Evolutionary conservation across 2,888 invertebrate genomes (phyloP), one percentile per base, ranked within the genome.

Genomic region (Nemotelus pantherinus): DNA sequence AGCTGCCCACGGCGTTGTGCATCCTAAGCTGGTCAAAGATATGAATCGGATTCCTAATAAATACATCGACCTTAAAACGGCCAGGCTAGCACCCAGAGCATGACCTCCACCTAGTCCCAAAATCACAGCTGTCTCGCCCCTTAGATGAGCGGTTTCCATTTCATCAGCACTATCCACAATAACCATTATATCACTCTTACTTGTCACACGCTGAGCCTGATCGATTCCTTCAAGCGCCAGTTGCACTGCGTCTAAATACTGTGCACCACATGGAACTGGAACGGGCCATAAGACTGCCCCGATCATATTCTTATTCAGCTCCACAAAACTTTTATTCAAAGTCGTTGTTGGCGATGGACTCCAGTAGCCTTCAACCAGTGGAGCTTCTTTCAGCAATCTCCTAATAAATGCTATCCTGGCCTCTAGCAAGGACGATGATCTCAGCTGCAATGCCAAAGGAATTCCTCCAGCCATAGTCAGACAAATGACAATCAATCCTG

Each of bases 51-150:
- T 91, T 6, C 92, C 92, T 3, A 92, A 85, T 72, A 90, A 87
- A 84, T 92, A 91, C 83, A 92, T 91, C 83, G 91, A 91, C 25
- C 92, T 87, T 3, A 93, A 87, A 2, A 91, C 91, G 2, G 90
- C 91, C 82, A 93, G 87, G 77, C 92, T 92, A 76, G 91, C 91
- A 78, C 92, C 92, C 64, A 93, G 89, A 25, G 90, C 89, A 84
- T 93, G 92, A 0, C 92, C 92, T 5, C 92, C 92, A 81, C 92
- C 91, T 50, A 93, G 87, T 2, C 87, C 92, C 76, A 92, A 88
- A 63, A 93, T 84, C 80, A 91, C 90, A 0, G 90, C 92, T 3
- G 92, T 89, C 80, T 90, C 89, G 0, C 90, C 90, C 0, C 89
- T 87, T 48, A 88, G 87, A 82, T 91, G 91, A 0, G 91, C 90